These are phyloP conservation scores for Holocentrus rufus DNA, from an alignment of 2,797 vertebrate genomes.

Conservation along the genomic window DNA sequence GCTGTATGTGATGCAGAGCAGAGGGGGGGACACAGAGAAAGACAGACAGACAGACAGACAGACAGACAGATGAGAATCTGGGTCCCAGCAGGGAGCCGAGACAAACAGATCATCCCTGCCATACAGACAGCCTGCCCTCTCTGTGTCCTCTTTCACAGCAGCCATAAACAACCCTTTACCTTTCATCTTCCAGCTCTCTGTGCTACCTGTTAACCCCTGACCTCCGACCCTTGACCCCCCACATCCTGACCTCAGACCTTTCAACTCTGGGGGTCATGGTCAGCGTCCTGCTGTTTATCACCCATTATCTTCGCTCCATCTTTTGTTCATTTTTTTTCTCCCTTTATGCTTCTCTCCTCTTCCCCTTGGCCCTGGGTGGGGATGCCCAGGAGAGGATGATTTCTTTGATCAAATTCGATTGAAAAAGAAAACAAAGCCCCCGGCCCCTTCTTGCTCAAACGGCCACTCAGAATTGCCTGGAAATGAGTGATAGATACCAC, in stretches of 20 bases:
- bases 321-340: conserved; percentile 4
- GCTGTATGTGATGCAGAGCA: too few species aligned
- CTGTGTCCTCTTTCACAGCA: conserved; percentile 43
- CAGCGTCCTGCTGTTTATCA: conserved; percentile 61
- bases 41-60: conserved; percentile 34
- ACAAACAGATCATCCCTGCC: conserved; percentile 38
- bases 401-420: conserved; percentile 11
- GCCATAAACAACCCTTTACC: conserved; percentile 66
- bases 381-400: not conserved
- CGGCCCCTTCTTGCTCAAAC: conserved; percentile 30
- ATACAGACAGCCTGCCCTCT: conserved; percentile 54
- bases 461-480: conserved; percentile 52
- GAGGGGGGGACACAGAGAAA: not conserved
- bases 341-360: not conserved
- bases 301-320: conserved; percentile 7
- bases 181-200: conserved; percentile 62
- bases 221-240: conserved; percentile 47
- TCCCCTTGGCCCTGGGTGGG: not conserved
- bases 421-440: not conserved
- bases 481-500: conserved; percentile 63
- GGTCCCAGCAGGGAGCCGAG: conserved; percentile 61
- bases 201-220: conserved; percentile 73
- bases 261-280: conserved; percentile 58
- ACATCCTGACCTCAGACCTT: conserved; percentile 54
- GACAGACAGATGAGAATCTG: conserved; percentile 40